Evolutionary conservation across 2,888 invertebrate species (phyloP).

Genomic region (Euzetes globulus): DNA sequence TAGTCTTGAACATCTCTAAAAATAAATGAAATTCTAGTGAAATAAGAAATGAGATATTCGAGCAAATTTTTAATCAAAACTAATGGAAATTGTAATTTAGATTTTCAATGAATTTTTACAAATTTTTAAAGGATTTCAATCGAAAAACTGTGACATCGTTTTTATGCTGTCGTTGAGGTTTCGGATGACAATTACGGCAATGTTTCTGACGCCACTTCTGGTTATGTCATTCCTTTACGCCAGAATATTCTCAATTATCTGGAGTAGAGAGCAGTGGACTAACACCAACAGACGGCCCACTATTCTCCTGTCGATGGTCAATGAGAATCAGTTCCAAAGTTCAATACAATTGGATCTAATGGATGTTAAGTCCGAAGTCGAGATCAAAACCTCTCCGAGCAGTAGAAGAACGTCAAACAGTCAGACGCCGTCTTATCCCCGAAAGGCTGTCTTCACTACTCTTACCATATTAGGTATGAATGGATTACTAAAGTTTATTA

Average conservation of each 20-base stretch:
- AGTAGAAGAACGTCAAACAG: no score
- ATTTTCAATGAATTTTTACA: no score
- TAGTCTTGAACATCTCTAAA: no score
- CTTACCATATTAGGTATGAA: slow-evolving; percentile 45
- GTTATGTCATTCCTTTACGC: slow-evolving; percentile 57
- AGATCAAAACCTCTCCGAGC: background rate
- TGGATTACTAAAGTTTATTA: background rate
- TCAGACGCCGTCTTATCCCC: background rate
- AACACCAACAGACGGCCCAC: background rate
- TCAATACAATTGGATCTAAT: background rate
- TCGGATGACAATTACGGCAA: slow-evolving; percentile 51
- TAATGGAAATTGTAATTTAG: no score
- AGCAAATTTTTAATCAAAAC: no score
- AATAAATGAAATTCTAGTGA: no score
- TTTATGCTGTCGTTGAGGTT: slow-evolving; percentile 51
- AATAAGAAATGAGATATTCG: no score
- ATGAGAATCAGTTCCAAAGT: background rate
- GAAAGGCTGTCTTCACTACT: slow-evolving; percentile 35
- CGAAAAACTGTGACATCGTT: slow-evolving; percentile 39
- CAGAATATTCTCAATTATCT: slow-evolving; percentile 56
- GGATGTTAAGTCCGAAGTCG: background rate
- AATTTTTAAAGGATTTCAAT: slow-evolving; percentile 43
- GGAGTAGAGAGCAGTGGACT: background rate
- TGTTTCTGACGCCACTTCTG: slow-evolving; percentile 56
- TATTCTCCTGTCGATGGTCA: background rate